Conservation (phyloP, 2,113 vertebrate genomes). For the Sprattus sprattus region DNA sequence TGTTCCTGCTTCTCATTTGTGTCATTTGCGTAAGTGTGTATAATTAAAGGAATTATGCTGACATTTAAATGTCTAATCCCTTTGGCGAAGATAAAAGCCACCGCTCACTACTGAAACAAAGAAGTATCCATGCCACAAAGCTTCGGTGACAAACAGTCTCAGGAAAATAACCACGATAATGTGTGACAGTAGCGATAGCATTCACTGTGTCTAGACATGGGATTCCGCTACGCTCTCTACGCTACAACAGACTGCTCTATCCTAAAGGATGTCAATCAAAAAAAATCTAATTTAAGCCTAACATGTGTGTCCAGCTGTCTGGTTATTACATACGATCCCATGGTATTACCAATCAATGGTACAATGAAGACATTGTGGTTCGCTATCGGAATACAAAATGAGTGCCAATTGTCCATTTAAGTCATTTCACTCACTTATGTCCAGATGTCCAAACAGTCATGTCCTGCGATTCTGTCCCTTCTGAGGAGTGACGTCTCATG, state of each 20-base stretch:
- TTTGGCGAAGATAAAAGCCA: neutral
- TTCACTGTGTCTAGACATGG: neutral
- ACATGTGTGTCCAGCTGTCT: neutral
- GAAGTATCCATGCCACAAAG: neutral
- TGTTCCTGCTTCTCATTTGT: conserved; percentile 11
- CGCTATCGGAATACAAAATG: neutral
- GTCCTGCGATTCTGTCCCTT: conserved; percentile 48
- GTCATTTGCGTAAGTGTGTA: neutral
- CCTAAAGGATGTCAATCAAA: neutral
- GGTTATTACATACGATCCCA: neutral
- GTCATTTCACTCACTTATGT: conserved; percentile 13
- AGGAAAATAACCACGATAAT: neutral
- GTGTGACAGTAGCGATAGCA: neutral
- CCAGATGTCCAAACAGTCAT: conserved; percentile 48
- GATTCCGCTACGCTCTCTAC: neutral
- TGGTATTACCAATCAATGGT: neutral
- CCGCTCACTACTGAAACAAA: neutral
- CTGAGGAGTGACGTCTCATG: neutral
- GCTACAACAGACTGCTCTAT: neutral
- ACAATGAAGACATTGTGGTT: neutral
- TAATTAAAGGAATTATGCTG: conserved; percentile 19
- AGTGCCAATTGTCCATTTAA: neutral
- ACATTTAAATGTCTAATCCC: conserved; percentile 18
- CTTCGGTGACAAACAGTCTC: neutral
- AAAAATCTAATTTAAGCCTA: neutral